These are phyloP conservation scores for Silurus meridionalis DNA, from an alignment of 2,113 vertebrate genomes.

Conservation along the genomic window DNA sequence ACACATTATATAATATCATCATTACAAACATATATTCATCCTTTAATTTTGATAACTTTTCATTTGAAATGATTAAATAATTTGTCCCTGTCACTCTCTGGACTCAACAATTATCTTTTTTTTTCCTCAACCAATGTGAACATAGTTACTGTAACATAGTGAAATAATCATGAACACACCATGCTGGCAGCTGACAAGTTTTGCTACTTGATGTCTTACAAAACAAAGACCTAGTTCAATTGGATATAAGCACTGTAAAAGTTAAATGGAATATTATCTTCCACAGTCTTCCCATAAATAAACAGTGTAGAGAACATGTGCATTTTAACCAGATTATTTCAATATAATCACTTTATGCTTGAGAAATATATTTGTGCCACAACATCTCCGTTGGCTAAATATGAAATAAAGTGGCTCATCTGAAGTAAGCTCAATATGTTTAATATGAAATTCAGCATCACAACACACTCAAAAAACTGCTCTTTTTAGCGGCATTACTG, in stretches of 20 bases:
- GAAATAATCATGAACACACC: too few relatives aligned
- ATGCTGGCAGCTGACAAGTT: too few relatives aligned
- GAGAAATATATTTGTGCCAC: not conserved
- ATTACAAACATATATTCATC: not conserved
- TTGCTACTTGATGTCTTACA: not conserved
- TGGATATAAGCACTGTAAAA: not conserved
- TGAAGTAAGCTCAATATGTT: constrained; percentile 21
- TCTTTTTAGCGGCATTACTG: constrained; percentile 24
- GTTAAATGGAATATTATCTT: not conserved
- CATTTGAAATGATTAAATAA: too few relatives aligned
- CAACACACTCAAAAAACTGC: not conserved
- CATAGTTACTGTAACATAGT: too few relatives aligned
- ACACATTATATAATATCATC: not conserved
- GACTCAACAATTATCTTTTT: too few relatives aligned
- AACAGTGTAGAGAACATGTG: constrained; percentile 13
- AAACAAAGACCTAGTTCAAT: not conserved
- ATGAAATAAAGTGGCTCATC: constrained; percentile 28
- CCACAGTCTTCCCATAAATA: not conserved
- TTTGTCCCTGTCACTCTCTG: too few relatives aligned
- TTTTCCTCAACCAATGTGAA: too few relatives aligned
- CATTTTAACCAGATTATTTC: constrained; percentile 21
- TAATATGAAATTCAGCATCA: constrained; percentile 27
- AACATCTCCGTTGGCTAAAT: not conserved
- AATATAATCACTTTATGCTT: constrained; percentile 9
- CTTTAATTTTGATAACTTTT: not conserved